Conservation (phyloP, 2,888 invertebrate genomes). For the Labia minor region DNA sequence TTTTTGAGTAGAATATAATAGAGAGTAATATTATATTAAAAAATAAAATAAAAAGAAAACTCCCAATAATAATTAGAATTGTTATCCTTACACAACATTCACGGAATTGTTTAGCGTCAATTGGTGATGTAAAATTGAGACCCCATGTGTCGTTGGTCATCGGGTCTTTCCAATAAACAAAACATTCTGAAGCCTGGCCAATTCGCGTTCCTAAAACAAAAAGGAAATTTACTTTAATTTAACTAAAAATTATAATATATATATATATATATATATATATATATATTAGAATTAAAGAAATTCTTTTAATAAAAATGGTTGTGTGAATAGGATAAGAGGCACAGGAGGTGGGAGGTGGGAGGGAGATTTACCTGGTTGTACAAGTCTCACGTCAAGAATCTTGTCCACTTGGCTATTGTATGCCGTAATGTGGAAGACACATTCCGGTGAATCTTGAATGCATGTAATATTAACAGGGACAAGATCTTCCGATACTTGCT, state of each 20-base stretch:
- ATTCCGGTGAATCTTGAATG: constrained; percentile 91
- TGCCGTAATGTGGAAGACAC: constrained; percentile 96
- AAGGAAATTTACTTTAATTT: no score
- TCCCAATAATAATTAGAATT: no score
- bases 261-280: no score
- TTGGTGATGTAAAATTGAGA: constrained; percentile 92
- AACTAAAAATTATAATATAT: no score
- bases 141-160: constrained; percentile 98
- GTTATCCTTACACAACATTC: constrained; percentile 97
- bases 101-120: constrained; percentile 92
- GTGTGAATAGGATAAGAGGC: no score
- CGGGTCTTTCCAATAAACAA: constrained; percentile 97
- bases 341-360: no score
- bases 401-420: constrained; percentile 99
- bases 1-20: no score
- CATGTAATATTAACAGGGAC: constrained; percentile 98
- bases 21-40: no score
- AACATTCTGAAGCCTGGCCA: constrained; percentile 96
- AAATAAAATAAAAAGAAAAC: no score
- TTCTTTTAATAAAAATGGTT: no score
- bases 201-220: constrained; percentile 71
- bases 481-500: constrained; percentile 94
- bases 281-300: no score
- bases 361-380: constrained; percentile 93
- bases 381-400: constrained; percentile 91